Evolutionary conservation across 2,797 vertebrate species (phyloP).

Genomic region (Macroramphosus scolopax): DNA sequence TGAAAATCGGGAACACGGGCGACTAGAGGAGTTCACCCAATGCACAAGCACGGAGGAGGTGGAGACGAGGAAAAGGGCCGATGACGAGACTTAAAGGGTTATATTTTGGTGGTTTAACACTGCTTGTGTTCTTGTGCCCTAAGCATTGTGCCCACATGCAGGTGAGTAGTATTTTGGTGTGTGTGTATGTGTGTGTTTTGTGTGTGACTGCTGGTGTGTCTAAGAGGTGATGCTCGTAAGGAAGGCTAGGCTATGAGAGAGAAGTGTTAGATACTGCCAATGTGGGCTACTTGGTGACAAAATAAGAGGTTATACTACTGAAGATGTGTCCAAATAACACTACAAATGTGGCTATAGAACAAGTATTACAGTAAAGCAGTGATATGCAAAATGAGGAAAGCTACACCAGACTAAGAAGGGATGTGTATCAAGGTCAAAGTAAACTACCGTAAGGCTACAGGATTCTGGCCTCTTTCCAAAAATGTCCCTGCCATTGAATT

Average conservation of each 20-base stretch:
- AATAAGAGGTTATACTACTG: slow-evolving; percentile 70
- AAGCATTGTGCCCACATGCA: slow-evolving; percentile 79
- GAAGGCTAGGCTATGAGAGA: slow-evolving; percentile 71
- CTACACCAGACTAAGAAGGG: slow-evolving; percentile 71
- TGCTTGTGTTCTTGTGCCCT: slow-evolving; percentile 75
- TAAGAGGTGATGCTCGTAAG: slow-evolving; percentile 70
- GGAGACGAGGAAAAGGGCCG: slow-evolving; percentile 60
- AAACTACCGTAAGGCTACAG: slow-evolving; percentile 80
- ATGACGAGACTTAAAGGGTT: slow-evolving; percentile 42
- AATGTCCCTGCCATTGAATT: slow-evolving; percentile 79
- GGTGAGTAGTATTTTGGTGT: slow-evolving; percentile 70
- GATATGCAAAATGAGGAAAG: slow-evolving; percentile 73
- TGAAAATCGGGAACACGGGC: slow-evolving; percentile 11
- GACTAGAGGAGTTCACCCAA: slow-evolving; percentile 15
- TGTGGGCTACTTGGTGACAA: slow-evolving; percentile 75
- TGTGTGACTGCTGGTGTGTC: slow-evolving; percentile 67
- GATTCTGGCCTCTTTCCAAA: slow-evolving; percentile 78
- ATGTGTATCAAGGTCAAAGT: slow-evolving; percentile 78
- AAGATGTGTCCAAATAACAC: slow-evolving; percentile 70
- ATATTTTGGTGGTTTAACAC: slow-evolving; percentile 61
- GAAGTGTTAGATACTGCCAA: slow-evolving; percentile 77
- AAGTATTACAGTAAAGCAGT: slow-evolving; percentile 72
- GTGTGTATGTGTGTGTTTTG: slow-evolving; percentile 52
- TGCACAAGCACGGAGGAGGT: slow-evolving; percentile 49
- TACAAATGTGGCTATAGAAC: slow-evolving; percentile 72